phyloP scores from a whole-genome alignment of 2,888 invertebrate species.

The Drosophila nr. medialis region DNA sequence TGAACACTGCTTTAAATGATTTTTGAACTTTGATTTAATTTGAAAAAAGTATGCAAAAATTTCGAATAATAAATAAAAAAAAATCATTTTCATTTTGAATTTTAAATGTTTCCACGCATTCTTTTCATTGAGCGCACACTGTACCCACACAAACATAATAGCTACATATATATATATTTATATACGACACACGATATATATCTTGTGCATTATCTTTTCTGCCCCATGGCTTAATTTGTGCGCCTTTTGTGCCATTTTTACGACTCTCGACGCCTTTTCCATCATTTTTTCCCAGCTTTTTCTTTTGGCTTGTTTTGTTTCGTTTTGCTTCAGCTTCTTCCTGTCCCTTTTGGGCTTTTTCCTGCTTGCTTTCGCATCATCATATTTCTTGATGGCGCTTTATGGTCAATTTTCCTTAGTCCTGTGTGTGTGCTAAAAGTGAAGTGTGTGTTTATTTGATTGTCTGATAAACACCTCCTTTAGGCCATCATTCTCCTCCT shows the following conservation, averaged over 20 bases:
- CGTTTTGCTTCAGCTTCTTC: not conserved
- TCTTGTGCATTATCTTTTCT: slow-evolving; percentile 26
- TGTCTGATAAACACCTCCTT: slow-evolving; percentile 76
- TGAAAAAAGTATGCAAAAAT: not conserved
- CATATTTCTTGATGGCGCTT: slow-evolving; percentile 54
- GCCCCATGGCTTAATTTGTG: slow-evolving; percentile 62
- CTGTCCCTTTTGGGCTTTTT: slow-evolving; percentile 8
- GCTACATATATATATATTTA: slow-evolving; percentile 5
- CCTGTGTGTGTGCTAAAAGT: slow-evolving; percentile 31
- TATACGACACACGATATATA: slow-evolving; percentile 24
- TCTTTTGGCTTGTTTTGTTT: slow-evolving; percentile 20
- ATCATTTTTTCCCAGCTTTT: slow-evolving; percentile 35
- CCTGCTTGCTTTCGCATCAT: slow-evolving; percentile 35
- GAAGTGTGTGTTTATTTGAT: slow-evolving; percentile 80
- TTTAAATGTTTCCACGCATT: not conserved
- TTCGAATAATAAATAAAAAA: not conserved
- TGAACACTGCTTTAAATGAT: not conserved
- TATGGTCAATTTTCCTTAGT: slow-evolving; percentile 43
- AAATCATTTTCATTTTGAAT: not conserved
- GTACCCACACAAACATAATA: not conserved
- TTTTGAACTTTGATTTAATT: not conserved
- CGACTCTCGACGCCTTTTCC: slow-evolving; percentile 65
- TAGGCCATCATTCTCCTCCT: slow-evolving; percentile 39
- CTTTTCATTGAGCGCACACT: not conserved
- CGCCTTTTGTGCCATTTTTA: slow-evolving; percentile 69